A percentile compares a stretch with the other conserved stretches of the same genome.
Evolutionary conservation across 2,888 invertebrate species (phyloP).

Genomic region (Odiellus spinosus): DNA sequence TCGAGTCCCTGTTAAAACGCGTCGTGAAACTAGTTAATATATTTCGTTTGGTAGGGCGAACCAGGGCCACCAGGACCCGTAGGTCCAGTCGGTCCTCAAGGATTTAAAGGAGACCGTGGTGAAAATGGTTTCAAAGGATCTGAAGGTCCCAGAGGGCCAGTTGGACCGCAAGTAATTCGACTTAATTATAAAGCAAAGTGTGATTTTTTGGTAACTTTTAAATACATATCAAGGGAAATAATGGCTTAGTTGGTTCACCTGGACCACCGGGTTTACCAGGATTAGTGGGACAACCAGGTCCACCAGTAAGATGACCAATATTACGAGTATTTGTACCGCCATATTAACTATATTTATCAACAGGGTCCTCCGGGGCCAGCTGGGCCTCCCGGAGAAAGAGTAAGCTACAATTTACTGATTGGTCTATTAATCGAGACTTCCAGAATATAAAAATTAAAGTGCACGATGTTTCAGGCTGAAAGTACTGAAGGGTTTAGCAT

Average conservation of each 20-base stretch:
- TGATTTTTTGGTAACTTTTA: too few species aligned
- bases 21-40: too few species aligned
- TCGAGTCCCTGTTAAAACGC: too few species aligned
- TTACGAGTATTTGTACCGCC: constrained; percentile 5
- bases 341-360: constrained; percentile 52
- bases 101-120: constrained; percentile 20
- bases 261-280: constrained; percentile 38
- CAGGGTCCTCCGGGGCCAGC: constrained; percentile 45
- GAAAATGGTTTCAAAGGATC: constrained; percentile 21
- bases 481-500: too few species aligned
- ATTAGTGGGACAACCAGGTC: constrained; percentile 34
- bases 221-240: constrained; percentile 23
- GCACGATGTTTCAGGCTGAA: not conserved
- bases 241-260: constrained; percentile 39
- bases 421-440: not conserved
- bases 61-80: not conserved
- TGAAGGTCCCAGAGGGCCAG: constrained; percentile 27
- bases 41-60: too few species aligned
- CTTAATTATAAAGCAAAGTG: too few species aligned
- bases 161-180: constrained; percentile 26
- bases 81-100: constrained; percentile 27
- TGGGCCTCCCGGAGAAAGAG: constrained; percentile 29
- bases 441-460: not conserved
- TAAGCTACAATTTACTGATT: not conserved
- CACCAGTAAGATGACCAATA: constrained; percentile 24